Evolutionary conservation across 2,113 vertebrate genomes (phyloP), one percentile per base, ranked within the genome.

Genomic region (Excalfactoria chinensis): DNA sequence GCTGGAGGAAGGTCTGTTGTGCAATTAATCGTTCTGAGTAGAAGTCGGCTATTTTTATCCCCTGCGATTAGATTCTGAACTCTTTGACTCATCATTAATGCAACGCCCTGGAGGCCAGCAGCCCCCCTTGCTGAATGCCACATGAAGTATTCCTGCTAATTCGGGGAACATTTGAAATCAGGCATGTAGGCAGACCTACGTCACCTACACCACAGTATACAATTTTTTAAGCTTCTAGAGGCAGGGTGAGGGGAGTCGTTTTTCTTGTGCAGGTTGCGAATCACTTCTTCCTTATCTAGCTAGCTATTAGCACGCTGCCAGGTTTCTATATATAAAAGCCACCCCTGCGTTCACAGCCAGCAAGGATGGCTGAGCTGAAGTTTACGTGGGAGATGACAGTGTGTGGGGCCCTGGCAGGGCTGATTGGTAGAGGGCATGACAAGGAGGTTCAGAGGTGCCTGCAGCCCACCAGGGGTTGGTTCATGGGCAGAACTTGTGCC

Each of bases 21-120:
- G 22, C 73, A 95, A 95, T 75, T 85, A 86, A 76, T 89, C 81
- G 91, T 96, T 94, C 93, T 22, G 37, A 92, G 95, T 41, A 79
- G 95, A 69, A 87, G 53, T 40, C 1, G 4, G 62, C 81, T 97
- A 96, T 97, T 97, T 97, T 97, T 97, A 84, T 95, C 84, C 12
- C 28, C 53, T 15, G 48, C 15, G 55, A 95, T 96, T 89, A 93
- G 92, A 93, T 89, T 94, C 85, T 90, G 91, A 93, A 93, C 91
- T 93, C 88, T 93, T 96, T 97, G 97, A 97, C 90, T 97, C 96
- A 96, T 95, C 92, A 86, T 93, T 95, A 96, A 94, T 95, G 92
- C 85, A 68, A 82, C 46, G 35, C 87, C 77, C 77, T 51, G 90
- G 94, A 81, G 96, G 89, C 71, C 53, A 13, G 89, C 35, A 4